Base-by-base conservation (phyloP, 2,888 invertebrate genomes). In the Rhagonycha lutea region DNA sequence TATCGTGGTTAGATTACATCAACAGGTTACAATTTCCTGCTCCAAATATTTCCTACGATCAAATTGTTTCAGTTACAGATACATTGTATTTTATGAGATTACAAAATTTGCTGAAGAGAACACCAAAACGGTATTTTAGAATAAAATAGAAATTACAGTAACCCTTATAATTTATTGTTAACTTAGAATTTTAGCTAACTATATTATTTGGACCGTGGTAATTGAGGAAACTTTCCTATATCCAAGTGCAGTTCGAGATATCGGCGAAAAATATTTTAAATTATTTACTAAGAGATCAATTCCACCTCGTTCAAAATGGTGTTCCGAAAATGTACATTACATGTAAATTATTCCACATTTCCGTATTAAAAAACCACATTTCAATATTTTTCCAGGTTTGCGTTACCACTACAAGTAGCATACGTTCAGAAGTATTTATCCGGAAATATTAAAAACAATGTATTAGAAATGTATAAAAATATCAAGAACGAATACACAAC, bases 1-100 rank as follows among this genome's bases (percentile, higher is more conserved):
- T 87, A 47, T 80, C 83, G n/a, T 88, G 87, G 87, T 80, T 80
- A 26, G 80, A 84, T 69, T 86, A 84, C 75, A 82, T 87, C 62
- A 86, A 85, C 76, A 83, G 83, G 18, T 75, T 87, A 28, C 78
- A 85, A 11, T 80, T 82, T 73, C 85, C 84, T 14, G 79, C 79
- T 14, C 81, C 80, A 61, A 79, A 79, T 67, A 80, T 87, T 26
- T 81, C 79, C 70, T 81, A 83, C 68, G 84, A 87, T 62, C 86
- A 87, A 75, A 81, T 84, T 72, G 82, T 88, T 68, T 79, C 82
- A 62, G 83, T 87, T 60, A 74, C 81, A 5, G 81, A 86, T 68
- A 83, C 85, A 7, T 68, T 82, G 18, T 85, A 86, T 79, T 74
- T 88, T 18, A 82, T 82, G 72, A 81, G 82, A 18, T 77, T 87